Evolutionary conservation across 2,113 vertebrate species (phyloP).

Genomic region (Corapipo altera): DNA sequence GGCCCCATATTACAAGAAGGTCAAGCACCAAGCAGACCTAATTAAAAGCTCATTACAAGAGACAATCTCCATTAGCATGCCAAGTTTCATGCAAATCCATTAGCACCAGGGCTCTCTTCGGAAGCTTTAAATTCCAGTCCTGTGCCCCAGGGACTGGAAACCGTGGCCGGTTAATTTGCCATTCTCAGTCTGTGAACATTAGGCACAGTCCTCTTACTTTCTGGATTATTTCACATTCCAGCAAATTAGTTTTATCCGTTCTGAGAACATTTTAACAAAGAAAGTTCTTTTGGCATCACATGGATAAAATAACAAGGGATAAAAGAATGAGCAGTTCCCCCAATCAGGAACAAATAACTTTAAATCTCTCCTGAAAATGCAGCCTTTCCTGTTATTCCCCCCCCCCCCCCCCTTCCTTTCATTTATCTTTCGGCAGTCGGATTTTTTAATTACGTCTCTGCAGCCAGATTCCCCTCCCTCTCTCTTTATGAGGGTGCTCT

Average conservation of each 20-base stretch:
- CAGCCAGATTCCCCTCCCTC: conserved; percentile 36
- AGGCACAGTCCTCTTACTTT: conserved; percentile 74
- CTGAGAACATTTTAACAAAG: conserved; percentile 76
- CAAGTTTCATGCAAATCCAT: conserved; percentile 75
- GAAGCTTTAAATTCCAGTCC: conserved; percentile 68
- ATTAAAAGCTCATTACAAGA: conserved; percentile 81
- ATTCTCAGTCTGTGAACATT: conserved; percentile 68
- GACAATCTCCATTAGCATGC: conserved; percentile 73
- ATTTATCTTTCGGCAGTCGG: conserved; percentile 62
- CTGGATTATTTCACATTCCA: conserved; percentile 79
- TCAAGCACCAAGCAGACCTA: conserved; percentile 76
- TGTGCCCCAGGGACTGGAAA: conserved; percentile 69
- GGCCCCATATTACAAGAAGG: conserved; percentile 67
- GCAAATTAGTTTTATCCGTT: conserved; percentile 79
- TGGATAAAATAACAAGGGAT: conserved; percentile 73
- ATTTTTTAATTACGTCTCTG: conserved; percentile 66
- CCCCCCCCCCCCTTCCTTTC: conserved; percentile 14
- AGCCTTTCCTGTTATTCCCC: conserved; percentile 64
- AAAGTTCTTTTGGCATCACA: conserved; percentile 73
- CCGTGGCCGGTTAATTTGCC: conserved; percentile 62
- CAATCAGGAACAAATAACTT: conserved; percentile 76
- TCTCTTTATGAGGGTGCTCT: conserved; percentile 33
- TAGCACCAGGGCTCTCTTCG: conserved; percentile 58
- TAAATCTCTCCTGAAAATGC: conserved; percentile 68
- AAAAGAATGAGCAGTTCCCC: conserved; percentile 64